Percentiles rank a stretch among this genome's conserved stretches.
These are phyloP conservation scores for Zele albiditarsus DNA, from an alignment of 2,888 invertebrate genomes.

Conservation along the genomic window DNA sequence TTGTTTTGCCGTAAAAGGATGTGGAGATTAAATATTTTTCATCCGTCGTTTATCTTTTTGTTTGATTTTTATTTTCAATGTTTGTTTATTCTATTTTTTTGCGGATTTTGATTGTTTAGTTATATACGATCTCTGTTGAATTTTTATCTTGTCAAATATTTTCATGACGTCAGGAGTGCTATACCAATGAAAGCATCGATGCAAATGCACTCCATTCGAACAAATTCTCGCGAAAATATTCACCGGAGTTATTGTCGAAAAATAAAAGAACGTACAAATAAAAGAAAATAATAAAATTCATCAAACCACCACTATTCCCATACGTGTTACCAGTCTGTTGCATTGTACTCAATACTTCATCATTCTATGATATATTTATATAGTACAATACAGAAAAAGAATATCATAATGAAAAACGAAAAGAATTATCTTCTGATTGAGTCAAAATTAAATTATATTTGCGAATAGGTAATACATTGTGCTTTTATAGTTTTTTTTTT, in stretches of 20 bases:
- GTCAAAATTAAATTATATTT: neutral
- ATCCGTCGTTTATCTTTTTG: neutral
- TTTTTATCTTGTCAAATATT: neutral
- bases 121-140: neutral
- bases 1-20: neutral
- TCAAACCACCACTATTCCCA: neutral
- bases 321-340: neutral
- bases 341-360: neutral
- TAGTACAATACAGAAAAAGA: neutral
- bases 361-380: neutral
- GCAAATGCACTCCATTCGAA: neutral
- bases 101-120: neutral
- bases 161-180: neutral
- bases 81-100: neutral
- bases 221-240: neutral
- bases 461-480: neutral
- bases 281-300: neutral
- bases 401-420: neutral
- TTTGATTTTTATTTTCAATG: neutral
- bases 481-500: neutral
- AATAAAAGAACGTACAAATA: neutral
- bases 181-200: neutral
- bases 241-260: neutral
- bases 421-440: neutral
- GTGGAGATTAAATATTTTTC: constrained; percentile 6